phyloP scores from a whole-genome alignment of 2,113 vertebrate species.

The Caloenas nicobarica region DNA sequence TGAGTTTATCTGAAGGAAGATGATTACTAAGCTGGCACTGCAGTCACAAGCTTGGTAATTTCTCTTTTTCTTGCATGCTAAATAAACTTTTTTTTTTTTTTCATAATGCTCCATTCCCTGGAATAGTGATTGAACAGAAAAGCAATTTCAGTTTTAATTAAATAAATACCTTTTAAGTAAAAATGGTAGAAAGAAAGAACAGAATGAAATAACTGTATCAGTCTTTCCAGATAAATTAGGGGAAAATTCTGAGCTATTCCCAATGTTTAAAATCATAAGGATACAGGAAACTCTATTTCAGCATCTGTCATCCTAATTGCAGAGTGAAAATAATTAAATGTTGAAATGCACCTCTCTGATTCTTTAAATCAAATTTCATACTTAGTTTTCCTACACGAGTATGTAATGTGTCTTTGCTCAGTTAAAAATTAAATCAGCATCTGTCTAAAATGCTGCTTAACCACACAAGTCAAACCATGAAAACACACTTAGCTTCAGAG shows the following conservation, averaged over 20 bases:
- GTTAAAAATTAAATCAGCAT: background rate
- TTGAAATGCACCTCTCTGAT: background rate
- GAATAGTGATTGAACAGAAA: background rate
- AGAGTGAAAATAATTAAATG: background rate
- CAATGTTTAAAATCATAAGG: background rate
- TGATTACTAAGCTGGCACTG: background rate
- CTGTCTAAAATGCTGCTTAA: background rate
- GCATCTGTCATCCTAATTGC: background rate
- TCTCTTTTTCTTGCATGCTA: background rate
- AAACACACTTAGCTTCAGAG: background rate
- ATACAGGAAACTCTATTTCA: background rate
- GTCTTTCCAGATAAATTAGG: background rate
- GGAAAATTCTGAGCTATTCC: background rate
- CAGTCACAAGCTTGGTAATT: background rate
- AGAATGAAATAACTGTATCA: background rate
- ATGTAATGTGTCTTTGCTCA: background rate
- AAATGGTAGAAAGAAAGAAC: background rate
- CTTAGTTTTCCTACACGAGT: background rate
- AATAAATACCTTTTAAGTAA: conserved; percentile 3
- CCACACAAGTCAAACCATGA: background rate
- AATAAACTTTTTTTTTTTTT: background rate
- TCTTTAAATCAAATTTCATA: conserved; percentile 6
- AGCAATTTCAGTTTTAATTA: background rate
- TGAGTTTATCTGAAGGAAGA: background rate
- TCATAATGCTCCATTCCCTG: background rate